These are phyloP conservation scores for Drosophila arizonae DNA, from an alignment of 1,140 invertebrate genomes.

Conservation along the genomic window DNA sequence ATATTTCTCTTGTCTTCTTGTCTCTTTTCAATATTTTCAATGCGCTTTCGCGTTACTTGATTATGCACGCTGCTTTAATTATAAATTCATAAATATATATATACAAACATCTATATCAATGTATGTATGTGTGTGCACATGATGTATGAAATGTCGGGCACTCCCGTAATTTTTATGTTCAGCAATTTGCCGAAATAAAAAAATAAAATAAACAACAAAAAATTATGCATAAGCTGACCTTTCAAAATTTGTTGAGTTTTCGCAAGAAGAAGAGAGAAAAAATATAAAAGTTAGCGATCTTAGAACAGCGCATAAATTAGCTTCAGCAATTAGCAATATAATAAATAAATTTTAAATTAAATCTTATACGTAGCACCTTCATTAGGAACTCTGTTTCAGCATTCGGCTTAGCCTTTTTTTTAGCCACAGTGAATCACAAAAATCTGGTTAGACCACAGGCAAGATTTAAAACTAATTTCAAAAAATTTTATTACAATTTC, in stretches of 20 bases:
- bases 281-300: background rate
- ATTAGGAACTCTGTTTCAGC: background rate
- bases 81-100: conserved; percentile 6
- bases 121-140: background rate
- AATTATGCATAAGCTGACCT: conserved; percentile 54
- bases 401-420: too few species aligned
- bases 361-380: background rate
- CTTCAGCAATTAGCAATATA: background rate
- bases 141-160: conserved; percentile 49
- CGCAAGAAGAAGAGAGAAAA: background rate
- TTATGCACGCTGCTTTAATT: conserved; percentile 27
- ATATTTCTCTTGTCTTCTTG: background rate
- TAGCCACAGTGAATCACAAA: too few species aligned
- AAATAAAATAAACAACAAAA: background rate
- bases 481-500: too few species aligned
- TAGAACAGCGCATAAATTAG: conserved; percentile 7
- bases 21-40: conserved; percentile 38
- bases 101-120: background rate
- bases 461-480: too few species aligned
- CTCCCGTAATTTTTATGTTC: conserved; percentile 51
- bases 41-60: conserved; percentile 19
- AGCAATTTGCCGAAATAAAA: conserved; percentile 39
- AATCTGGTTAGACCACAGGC: too few species aligned
- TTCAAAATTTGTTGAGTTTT: conserved; percentile 21
- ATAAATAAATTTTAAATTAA: background rate